Percentiles rank a stretch among this genome's conserved stretches.
These are phyloP conservation scores for Xenopus tropicalis DNA, from an alignment of 2,113 vertebrate genomes.

Conservation along the genomic window UCB_Xtro_10.0 CM004447.2:85322001-85322500, in stretches of 20 bases:
- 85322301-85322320: too few species aligned
- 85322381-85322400: too few species aligned
- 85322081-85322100: slow-evolving; percentile 57
- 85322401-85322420: too few species aligned
- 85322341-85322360: too few species aligned
- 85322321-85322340: too few species aligned
- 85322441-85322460: too few species aligned
- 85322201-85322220: not conserved
- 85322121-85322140: slow-evolving; percentile 56
- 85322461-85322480: too few species aligned
- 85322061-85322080: slow-evolving; percentile 52
- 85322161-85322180: slow-evolving; percentile 46
- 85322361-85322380: too few species aligned
- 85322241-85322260: not conserved
- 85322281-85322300: too few species aligned
- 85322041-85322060: slow-evolving; percentile 48
- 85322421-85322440: too few species aligned
- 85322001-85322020: slow-evolving; percentile 56
- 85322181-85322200: slow-evolving; percentile 22
- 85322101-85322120: slow-evolving; percentile 50
- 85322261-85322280: too few species aligned
- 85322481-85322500: too few species aligned
- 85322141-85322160: slow-evolving; percentile 56
- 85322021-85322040: slow-evolving; percentile 48
- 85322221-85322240: not conserved